A percentile compares a stretch with the other conserved stretches of the same genome.
Conservation (phyloP, 2,888 invertebrate species). For the Chalcosyrphus nemorum region DNA sequence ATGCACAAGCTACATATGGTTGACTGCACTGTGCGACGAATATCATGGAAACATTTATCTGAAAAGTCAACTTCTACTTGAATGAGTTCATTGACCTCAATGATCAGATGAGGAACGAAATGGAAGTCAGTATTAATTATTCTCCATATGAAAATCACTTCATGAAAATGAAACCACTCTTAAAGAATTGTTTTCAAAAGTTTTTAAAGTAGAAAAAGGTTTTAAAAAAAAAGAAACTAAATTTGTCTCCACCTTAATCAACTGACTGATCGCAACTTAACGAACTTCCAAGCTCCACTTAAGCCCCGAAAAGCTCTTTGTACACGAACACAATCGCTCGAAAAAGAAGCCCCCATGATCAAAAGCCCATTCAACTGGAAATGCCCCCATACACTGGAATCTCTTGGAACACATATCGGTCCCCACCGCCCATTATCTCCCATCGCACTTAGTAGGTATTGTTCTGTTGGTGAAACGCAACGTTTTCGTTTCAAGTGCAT, state of each 20-base stretch:
- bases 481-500: conserved; percentile 68
- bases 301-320: conserved; percentile 45
- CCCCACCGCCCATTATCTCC: conserved; percentile 56
- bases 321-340: conserved; percentile 22
- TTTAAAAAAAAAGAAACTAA: too few relatives aligned
- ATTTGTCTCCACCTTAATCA: conserved; percentile 38
- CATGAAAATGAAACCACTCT: too few relatives aligned
- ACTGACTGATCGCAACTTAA: conserved; percentile 19
- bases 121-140: too few relatives aligned
- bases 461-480: conserved; percentile 74
- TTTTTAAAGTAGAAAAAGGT: too few relatives aligned
- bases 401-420: conserved; percentile 52
- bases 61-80: too few relatives aligned
- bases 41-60: too few relatives aligned
- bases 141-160: too few relatives aligned
- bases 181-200: too few relatives aligned
- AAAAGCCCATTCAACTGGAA: conserved; percentile 46
- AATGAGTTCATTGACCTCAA: too few relatives aligned
- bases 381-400: conserved; percentile 28
- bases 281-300: conserved; percentile 41
- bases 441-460: conserved; percentile 74
- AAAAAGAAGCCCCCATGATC: conserved; percentile 16
- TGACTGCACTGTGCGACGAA: too few relatives aligned
- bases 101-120: too few relatives aligned
- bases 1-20: too few relatives aligned